Evolutionary conservation across 2,113 vertebrate genomes (phyloP).

Genomic region (Telmatochromis sp.): DNA sequence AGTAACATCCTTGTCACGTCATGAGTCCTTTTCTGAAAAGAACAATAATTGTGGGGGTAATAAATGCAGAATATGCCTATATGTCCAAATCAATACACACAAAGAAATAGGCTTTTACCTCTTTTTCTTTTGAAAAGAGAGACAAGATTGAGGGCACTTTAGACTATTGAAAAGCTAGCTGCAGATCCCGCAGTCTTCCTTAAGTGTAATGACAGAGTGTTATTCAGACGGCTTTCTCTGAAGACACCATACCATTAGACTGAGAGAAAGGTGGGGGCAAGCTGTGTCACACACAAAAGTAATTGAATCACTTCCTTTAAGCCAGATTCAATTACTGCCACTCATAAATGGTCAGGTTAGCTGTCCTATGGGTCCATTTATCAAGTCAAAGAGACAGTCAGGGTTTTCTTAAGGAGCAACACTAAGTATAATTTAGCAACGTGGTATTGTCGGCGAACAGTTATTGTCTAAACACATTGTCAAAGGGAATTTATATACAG

Average conservation of each 20-base stretch:
- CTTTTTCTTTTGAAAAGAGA: not conserved
- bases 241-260: conserved; percentile 31
- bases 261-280: not conserved
- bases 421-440: not conserved
- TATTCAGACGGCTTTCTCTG: conserved; percentile 17
- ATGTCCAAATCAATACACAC: not conserved
- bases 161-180: conserved; percentile 18
- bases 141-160: not conserved
- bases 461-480: conserved; percentile 7
- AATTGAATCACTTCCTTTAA: conserved; percentile 53
- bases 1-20: not conserved
- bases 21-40: not conserved
- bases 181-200: not conserved
- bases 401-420: conserved; percentile 30
- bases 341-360: conserved; percentile 47
- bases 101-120: not conserved
- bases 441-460: not conserved
- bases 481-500: not conserved
- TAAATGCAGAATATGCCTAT: not conserved
- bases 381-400: not conserved
- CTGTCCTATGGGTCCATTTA: conserved; percentile 31
- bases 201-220: not conserved
- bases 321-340: conserved; percentile 46
- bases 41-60: not conserved
- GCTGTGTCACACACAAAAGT: conserved; percentile 41